Evolutionary conservation across 2,113 vertebrate species (phyloP), one percentile per base, ranked within the genome.

Genomic region (Melanotaenia duboulayi): DNA sequence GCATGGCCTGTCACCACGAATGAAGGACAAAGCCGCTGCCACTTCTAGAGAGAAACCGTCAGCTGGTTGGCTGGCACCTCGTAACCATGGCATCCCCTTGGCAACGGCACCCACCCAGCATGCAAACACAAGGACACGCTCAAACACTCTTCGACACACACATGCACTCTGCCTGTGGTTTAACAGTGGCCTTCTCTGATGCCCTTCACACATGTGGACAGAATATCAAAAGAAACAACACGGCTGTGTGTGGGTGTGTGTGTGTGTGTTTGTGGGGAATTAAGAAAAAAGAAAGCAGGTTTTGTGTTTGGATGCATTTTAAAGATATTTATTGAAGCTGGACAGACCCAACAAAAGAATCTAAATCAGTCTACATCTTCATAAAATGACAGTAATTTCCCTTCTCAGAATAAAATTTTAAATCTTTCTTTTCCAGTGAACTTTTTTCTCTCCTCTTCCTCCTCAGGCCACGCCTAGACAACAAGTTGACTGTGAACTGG

Each of bases 71-170:
- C 90, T 89, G 90, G 89, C 87, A 90, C 90, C 90, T 86, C 73
- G 90, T 92, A 92, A 92, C 91, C 91, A 92, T 92, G 89, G 91
- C 89, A 84, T 89, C 85, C 85, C 85, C 91, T 87, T 91, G 88
- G 89, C 89, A 90, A 90, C 90, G 4, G 84, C 82, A 40, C 84
- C 84, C 70, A 81, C 77, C 83, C 84, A 14, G 71, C 39, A 17
- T 73, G 78, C 50, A 67, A 86, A 70, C 75, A 84, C 87, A 90
- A 86, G 85, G 89, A 90, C 86, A 78, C 48, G 57, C 85, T 78
- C 61, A 86, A 74, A 78, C 77, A 83, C 74, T 55, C 78, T 63
- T 35, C 17, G 17, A 72, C 75, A 48, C 74, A 66, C 78, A 54
- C 63, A 76, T 51, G 39, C 65, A 35, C 63, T 48, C 62, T 77